Percentiles rank a stretch among this genome's conserved stretches.
Conservation (phyloP, 2,113 vertebrate genomes). For the Parus major region DNA sequence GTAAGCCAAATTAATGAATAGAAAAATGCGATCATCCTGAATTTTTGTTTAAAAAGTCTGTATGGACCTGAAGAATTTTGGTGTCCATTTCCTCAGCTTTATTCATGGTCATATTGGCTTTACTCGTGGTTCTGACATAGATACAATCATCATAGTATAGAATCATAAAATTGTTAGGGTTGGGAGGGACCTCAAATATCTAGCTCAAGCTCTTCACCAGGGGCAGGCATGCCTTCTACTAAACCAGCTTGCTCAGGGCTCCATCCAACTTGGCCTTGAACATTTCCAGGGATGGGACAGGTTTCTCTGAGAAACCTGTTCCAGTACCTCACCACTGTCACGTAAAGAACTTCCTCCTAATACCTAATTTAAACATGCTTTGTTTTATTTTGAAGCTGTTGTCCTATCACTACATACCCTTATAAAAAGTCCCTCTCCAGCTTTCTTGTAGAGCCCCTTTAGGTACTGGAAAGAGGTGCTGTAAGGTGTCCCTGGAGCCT, state of each 20-base stretch:
- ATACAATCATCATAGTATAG: background rate
- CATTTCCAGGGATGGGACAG: background rate
- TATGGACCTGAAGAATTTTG: background rate
- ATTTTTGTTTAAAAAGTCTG: background rate
- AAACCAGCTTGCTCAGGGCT: background rate
- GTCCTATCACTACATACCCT: background rate
- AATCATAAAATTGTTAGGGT: background rate
- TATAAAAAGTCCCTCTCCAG: background rate
- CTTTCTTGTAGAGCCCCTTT: background rate
- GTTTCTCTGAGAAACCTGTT: background rate
- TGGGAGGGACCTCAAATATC: background rate
- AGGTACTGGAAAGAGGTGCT: background rate
- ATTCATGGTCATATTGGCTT: background rate
- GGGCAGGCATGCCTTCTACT: background rate
- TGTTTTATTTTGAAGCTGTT: background rate
- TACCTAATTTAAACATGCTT: background rate
- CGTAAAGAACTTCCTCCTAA: background rate
- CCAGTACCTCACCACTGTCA: background rate
- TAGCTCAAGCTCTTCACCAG: background rate
- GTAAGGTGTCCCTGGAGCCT: background rate
- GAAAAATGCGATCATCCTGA: background rate
- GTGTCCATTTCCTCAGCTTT: background rate
- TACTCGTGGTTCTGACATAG: background rate
- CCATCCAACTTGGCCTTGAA: background rate
- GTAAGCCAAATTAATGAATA: background rate